These are phyloP conservation scores for Steatocranus sp. DNA, from an alignment of 2,797 vertebrate species.

Conservation along the genomic window DNA sequence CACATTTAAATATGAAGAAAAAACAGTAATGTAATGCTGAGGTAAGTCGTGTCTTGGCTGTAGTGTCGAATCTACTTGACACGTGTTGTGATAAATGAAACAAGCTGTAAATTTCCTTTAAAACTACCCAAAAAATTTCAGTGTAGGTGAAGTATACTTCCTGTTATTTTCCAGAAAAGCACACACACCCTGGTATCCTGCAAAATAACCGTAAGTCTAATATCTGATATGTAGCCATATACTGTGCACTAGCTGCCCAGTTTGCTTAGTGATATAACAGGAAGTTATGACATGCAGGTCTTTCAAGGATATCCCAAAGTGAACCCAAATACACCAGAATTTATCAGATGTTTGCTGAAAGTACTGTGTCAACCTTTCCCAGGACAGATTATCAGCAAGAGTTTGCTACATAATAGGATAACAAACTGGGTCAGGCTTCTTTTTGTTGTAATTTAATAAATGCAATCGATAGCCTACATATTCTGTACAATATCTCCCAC, in stretches of 20 bases:
- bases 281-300: background rate
- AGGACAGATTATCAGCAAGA: conserved; percentile 9
- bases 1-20: background rate
- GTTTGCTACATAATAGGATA: background rate
- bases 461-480: background rate
- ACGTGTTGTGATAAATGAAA: background rate
- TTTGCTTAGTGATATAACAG: background rate
- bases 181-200: background rate
- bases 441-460: background rate
- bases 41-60: background rate
- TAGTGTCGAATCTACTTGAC: background rate
- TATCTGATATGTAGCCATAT: background rate
- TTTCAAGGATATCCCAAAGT: background rate
- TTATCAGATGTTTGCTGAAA: background rate
- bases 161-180: background rate
- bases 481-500: background rate
- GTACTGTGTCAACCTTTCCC: background rate
- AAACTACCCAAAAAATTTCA: background rate
- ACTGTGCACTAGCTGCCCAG: background rate
- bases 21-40: background rate
- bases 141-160: background rate
- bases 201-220: background rate
- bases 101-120: background rate
- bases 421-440: background rate
- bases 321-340: background rate